These are phyloP conservation scores for Netelia virgata DNA, from an alignment of 2,888 invertebrate genomes.

Conservation along the genomic window DNA sequence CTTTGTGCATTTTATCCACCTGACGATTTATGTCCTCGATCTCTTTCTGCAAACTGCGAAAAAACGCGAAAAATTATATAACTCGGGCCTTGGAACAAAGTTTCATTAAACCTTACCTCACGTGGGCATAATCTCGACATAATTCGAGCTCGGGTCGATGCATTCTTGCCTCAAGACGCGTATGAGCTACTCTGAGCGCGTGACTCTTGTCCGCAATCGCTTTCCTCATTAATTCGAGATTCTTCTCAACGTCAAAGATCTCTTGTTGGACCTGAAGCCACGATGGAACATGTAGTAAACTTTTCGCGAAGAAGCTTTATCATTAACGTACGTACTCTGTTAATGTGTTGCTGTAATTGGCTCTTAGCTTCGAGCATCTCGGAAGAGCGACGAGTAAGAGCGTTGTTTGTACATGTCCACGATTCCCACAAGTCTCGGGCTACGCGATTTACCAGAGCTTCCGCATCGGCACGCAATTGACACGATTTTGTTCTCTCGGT, in stretches of 20 bases:
- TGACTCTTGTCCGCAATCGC: conserved; percentile 95
- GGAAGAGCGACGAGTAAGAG: conserved; percentile 91
- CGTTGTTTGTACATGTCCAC: conserved; percentile 94
- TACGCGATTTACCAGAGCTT: conserved; percentile 91
- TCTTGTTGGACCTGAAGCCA: conserved; percentile 92
- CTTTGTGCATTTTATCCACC: conserved; percentile 92
- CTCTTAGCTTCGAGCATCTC: conserved; percentile 94
- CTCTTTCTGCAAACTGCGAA: conserved; percentile 92
- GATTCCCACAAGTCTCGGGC: conserved; percentile 95
- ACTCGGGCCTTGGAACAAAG: background rate
- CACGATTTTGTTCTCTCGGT: conserved; percentile 92
- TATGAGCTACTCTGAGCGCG: conserved; percentile 94
- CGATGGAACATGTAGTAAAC: background rate
- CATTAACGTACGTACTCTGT: conserved; percentile 86
- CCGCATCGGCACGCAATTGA: conserved; percentile 92
- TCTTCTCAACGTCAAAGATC: conserved; percentile 96
- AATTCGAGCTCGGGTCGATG: conserved; percentile 96
- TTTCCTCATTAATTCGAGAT: conserved; percentile 95
- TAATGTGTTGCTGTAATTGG: conserved; percentile 92
- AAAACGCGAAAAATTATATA: background rate
- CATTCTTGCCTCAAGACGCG: conserved; percentile 94
- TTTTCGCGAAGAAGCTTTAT: background rate
- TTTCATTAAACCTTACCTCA: conserved; percentile 86
- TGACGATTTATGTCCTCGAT: conserved; percentile 94
- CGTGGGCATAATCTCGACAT: conserved; percentile 94